Base-by-base conservation (phyloP, 2,888 invertebrate species). In the Polydrusus pterygomalis region DNA sequence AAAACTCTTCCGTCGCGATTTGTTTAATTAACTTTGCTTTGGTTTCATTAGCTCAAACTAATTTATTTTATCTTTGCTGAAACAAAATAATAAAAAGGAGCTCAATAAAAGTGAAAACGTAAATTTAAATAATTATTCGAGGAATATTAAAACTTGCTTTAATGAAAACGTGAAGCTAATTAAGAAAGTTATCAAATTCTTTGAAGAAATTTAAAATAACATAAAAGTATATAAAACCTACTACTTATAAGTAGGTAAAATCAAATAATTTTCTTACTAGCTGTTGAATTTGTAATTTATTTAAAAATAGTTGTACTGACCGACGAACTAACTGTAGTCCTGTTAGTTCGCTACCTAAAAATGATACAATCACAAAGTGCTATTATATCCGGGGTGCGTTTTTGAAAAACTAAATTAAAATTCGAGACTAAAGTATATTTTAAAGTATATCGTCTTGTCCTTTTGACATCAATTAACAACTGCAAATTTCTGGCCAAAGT, bases 11-110 rank as follows among this genome's bases (percentile, higher is more conserved):
- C 79, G 75, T 81, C 81, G 80, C 83, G 81, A 80, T 82, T 83
- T 81, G 83, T 82, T 84, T 84, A 85, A 85, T 84, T 85, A 85
- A 84, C 85, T 84, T 85, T 83, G 81, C 82, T 40, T 80, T 79
- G 80, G 80, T 82, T 82, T 82, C 84, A 84, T 84, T 84, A 82
- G 77, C 82, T 80, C 80, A 82, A 81, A 82, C 83, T 84, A 85
- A 85, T 85, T 85, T 82, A 83, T 84, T 83, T 84, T 79, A 77
- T 80, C 25, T 81, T 80, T 78, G 79, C 81, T 77, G 80, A 82
- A 81, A 84, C 84, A 82, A 83, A 85, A 85, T 84, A 83, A 83
- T 84, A 82, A 81, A 77, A 80, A 79, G 63, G 80, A 81, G 54
- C 25, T 54, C n/a, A 25, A 54, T 54, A 25, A n/a, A 25, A 54